Base-by-base conservation (phyloP, 2,113 vertebrate genomes). In the Ellobius talpinus region DNA sequence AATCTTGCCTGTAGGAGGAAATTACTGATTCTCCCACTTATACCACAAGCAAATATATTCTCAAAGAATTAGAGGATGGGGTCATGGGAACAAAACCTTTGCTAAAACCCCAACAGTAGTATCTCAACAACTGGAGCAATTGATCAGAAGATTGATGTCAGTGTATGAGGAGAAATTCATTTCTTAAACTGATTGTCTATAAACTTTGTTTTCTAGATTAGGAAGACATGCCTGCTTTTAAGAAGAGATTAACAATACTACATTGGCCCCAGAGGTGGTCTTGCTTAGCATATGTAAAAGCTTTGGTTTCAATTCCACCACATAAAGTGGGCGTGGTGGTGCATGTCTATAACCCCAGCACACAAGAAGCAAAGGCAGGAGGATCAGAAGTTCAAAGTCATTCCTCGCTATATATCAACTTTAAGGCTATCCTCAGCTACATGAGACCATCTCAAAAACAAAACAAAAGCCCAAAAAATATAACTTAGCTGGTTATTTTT, bases 1-100 rank as follows among this genome's bases (percentile, higher is more conserved):
- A 97, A 97, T 98, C 98, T 89, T 97, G 96, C 95, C 95, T 97
- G 88, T 91, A 95, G 97, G 81, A 97, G 86, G 93, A 97, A 96
- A 96, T 45, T 89, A 94, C 10, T 94, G 73, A 93, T 97, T 98
- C 96, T 94, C 85, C 73, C 55, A 91, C 58, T 91, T 84, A 24
- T 90, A 96, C 96, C 21, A 96, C 95, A 97, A 96, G 92, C 93
- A 96, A 97, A 96, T 87, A 96, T n/a, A 93, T 31, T 95, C 86
- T 91, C 74, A 93, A 91, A 94, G 78, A 97, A 92, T 23, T 93
- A 39, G 73, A 74, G 58, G 36, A 33, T 74, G 70, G 74, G 65
- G 87, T 39, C 78, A 95, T 1, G 87, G 89, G 92, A 96, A 96
- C 39, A 95, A 96, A 95, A 96, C 47, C 70, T 47, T 47, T 96